Percentiles rank a stretch among this genome's conserved stretches.
Conservation (phyloP, 2,888 invertebrate genomes). For the Dorcus parallelipipedus region DNA sequence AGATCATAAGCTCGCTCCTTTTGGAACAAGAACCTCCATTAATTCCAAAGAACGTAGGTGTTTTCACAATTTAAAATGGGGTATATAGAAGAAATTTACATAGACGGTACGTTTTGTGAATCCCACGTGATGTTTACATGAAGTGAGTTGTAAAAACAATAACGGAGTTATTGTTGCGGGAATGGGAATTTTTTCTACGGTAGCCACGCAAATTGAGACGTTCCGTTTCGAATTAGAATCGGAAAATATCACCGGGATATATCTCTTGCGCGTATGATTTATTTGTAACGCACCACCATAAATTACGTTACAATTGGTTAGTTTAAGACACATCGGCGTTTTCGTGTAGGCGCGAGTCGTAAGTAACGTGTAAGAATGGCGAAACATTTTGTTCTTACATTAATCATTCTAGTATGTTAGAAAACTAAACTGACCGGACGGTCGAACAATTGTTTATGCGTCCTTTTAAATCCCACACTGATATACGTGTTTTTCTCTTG, state of each 20-base stretch:
- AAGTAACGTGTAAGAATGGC: conserved; percentile 28
- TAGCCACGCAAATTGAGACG: too few species aligned
- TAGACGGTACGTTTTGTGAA: not conserved
- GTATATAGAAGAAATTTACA: not conserved
- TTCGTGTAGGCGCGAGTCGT: conserved; percentile 25
- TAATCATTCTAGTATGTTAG: conserved; percentile 25
- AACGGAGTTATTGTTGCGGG: not conserved
- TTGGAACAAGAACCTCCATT: not conserved
- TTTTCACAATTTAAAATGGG: not conserved
- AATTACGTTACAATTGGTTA: conserved; percentile 28
- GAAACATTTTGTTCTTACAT: conserved; percentile 27
- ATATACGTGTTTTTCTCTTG: not conserved
- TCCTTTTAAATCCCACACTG: conserved; percentile 13
- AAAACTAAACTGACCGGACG: conserved; percentile 21
- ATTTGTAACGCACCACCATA: conserved; percentile 24
- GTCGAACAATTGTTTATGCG: conserved; percentile 23
- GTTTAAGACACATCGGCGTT: conserved; percentile 25
- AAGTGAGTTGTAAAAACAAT: not conserved
- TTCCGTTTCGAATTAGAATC: too few species aligned
- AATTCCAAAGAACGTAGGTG: not conserved
- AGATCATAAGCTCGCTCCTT: not conserved
- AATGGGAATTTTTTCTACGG: too few species aligned
- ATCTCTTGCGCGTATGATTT: conserved; percentile 17
- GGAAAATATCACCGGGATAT: too few species aligned
- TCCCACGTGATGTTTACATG: not conserved